A percentile compares a stretch with the other conserved stretches of the same genome.
phyloP scores from a whole-genome alignment of 1,140 invertebrate species.

The Venustaconcha ellipsiformis region DNA sequence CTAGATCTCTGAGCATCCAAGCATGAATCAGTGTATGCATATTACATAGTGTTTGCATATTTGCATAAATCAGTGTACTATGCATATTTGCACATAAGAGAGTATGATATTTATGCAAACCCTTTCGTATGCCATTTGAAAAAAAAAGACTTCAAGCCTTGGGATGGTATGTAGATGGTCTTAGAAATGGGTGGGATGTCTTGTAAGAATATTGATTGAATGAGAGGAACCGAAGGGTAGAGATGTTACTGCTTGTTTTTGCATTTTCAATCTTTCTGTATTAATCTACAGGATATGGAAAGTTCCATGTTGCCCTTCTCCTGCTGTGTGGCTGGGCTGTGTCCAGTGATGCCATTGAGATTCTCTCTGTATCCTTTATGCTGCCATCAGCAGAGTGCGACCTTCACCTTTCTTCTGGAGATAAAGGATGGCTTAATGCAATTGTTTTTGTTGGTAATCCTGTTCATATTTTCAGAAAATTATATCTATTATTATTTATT shows the following conservation, averaged over 20 bases:
- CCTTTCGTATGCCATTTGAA: neutral
- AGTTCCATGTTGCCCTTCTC: constrained; percentile 90
- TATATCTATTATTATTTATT: too few relatives aligned
- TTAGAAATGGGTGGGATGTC: neutral
- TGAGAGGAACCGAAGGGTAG: neutral
- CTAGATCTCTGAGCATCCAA: too few relatives aligned
- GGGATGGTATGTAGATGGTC: neutral
- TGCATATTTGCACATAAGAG: too few relatives aligned
- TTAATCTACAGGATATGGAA: constrained; percentile 83
- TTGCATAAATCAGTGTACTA: too few relatives aligned
- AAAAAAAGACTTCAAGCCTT: neutral
- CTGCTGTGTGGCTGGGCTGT: constrained; percentile 89
- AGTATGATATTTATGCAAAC: neutral
- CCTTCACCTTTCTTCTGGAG: constrained; percentile 84
- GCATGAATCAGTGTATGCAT: too few relatives aligned
- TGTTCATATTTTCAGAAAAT: neutral
- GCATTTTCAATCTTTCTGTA: neutral
- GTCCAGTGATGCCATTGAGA: constrained; percentile 94
- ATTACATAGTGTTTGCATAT: too few relatives aligned
- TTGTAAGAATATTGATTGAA: neutral
- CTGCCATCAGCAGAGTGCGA: constrained; percentile 93
- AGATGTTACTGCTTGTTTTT: neutral
- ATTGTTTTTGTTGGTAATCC: constrained; percentile 73
- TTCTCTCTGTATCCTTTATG: constrained; percentile 90
- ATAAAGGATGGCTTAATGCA: constrained; percentile 82